Evolutionary conservation across 2,113 vertebrate species (phyloP).

Genomic region (Coptodon rendalli): DNA sequence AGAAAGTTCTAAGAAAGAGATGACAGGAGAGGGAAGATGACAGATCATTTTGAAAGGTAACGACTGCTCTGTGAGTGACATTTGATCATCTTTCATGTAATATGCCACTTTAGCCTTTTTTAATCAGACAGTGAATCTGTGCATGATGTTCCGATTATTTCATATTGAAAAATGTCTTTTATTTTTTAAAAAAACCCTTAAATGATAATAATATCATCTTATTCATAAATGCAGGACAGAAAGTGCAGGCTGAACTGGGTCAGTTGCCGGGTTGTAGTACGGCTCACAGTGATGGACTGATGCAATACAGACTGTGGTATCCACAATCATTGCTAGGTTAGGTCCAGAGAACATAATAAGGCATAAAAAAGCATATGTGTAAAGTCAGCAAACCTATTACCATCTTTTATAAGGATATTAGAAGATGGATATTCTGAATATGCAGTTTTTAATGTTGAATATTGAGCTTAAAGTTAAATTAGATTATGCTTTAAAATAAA

Average conservation of each 20-base stretch:
- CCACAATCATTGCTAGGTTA: rapidly evolving
- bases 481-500: neutral
- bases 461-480: neutral
- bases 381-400: neutral
- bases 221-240: neutral
- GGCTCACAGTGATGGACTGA: rapidly evolving
- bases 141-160: neutral
- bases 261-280: neutral
- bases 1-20: neutral
- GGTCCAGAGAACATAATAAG: neutral
- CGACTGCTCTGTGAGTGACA: rapidly evolving
- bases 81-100: neutral
- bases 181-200: neutral
- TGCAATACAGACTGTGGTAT: neutral
- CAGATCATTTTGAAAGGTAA: neutral
- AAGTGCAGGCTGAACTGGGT: neutral
- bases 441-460: neutral
- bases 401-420: neutral
- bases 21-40: neutral
- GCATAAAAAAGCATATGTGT: neutral
- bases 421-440: rapidly evolving
- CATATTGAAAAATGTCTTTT: neutral
- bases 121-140: neutral
- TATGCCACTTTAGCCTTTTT: neutral
- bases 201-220: neutral